Conservation (phyloP, 2,113 vertebrate genomes). For the pig (Sus scrofa) region T2T-Sscrofa CM000830.6:107555001-107555500, state of each 20-base stretch:
- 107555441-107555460: conserved; percentile 41
- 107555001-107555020: conserved; percentile 48
- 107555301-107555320: neutral
- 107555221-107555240: conserved; percentile 40
- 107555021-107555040: conserved; percentile 48
- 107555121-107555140: conserved; percentile 12
- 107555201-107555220: conserved; percentile 38
- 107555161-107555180: conserved; percentile 47
- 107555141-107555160: neutral
- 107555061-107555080: conserved; percentile 46
- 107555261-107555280: conserved; percentile 15
- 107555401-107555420: conserved; percentile 45
- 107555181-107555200: conserved; percentile 48
- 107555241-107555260: conserved; percentile 65
- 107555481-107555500: conserved; percentile 54
- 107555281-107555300: neutral
- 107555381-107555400: neutral
- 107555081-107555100: conserved; percentile 16
- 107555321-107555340: neutral
- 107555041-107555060: neutral
- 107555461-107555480: conserved; percentile 51
- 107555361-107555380: neutral
- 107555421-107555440: conserved; percentile 31
- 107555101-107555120: neutral
- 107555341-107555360: conserved; percentile 43